These are phyloP conservation scores for Chalcosyrphus nemorum DNA, from an alignment of 2,888 invertebrate species.

Conservation along the genomic window DNA sequence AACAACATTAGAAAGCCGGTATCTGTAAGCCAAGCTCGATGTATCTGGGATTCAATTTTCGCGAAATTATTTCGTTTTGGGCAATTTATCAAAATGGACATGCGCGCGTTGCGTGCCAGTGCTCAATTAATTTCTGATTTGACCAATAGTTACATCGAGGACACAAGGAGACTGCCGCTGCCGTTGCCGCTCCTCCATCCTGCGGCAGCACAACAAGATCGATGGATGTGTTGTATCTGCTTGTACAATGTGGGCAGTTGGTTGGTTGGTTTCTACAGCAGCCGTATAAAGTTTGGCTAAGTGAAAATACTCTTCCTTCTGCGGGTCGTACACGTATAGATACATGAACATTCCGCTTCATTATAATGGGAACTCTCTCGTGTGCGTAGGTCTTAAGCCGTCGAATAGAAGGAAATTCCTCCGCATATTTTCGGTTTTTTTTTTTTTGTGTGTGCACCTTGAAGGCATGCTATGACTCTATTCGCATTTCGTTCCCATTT, in stretches of 20 bases:
- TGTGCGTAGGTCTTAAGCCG: slow-evolving; percentile 61
- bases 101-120: slow-evolving; percentile 74
- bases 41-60: slow-evolving; percentile 64
- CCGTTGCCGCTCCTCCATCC: neutral
- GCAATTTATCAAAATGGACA: slow-evolving; percentile 76
- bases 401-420: slow-evolving; percentile 28
- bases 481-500: slow-evolving; percentile 70
- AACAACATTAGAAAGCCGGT: slow-evolving; percentile 69
- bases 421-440: too few relatives aligned
- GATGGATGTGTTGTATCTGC: slow-evolving; percentile 63
- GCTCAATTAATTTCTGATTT: slow-evolving; percentile 76
- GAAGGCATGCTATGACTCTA: slow-evolving; percentile 47
- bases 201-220: slow-evolving; percentile 36
- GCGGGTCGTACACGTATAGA: too few relatives aligned
- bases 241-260: slow-evolving; percentile 66
- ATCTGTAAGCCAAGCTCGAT: neutral
- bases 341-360: slow-evolving; percentile 51
- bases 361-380: slow-evolving; percentile 46
- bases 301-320: slow-evolving; percentile 47
- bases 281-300: slow-evolving; percentile 33
- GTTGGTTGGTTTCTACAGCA: slow-evolving; percentile 5
- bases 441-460: slow-evolving; percentile 45
- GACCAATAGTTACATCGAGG: slow-evolving; percentile 73
- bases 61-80: slow-evolving; percentile 74
- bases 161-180: slow-evolving; percentile 26